A percentile compares a stretch with the other conserved stretches of the same genome.
Evolutionary conservation across 2,797 vertebrate genomes (phyloP).

Genomic region (Galagoides demidoff): DNA sequence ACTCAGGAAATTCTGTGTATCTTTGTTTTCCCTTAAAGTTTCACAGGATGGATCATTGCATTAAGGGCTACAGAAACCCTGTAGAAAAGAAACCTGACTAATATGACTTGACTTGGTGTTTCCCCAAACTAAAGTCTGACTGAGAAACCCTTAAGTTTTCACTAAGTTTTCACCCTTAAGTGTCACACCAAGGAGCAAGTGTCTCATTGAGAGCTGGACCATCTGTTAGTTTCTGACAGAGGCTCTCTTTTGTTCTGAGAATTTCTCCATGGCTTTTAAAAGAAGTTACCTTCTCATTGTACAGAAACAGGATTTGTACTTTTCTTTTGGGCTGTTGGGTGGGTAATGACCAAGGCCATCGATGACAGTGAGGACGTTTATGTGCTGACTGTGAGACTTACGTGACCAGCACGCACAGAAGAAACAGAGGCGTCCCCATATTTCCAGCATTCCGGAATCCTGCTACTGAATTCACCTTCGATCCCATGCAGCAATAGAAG

Average conservation of each 20-base stretch:
- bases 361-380: not conserved
- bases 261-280: not conserved
- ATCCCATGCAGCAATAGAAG: not conserved
- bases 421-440: not conserved
- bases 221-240: not conserved
- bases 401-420: not conserved
- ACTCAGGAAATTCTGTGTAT: not conserved
- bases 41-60: not conserved
- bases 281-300: not conserved
- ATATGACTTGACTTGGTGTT: not conserved
- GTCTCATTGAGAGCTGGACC: not conserved
- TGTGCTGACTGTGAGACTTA: not conserved
- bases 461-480: not conserved
- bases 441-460: not conserved
- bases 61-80: not conserved
- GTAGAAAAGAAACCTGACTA: not conserved
- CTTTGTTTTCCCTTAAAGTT: constrained; percentile 15
- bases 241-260: not conserved
- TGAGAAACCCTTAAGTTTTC: not conserved
- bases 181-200: not conserved
- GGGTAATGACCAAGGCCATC: not conserved
- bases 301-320: not conserved
- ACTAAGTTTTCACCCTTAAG: not conserved
- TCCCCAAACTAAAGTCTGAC: not conserved
- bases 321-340: not conserved